phyloP scores from a whole-genome alignment of 2,797 vertebrate genomes.

The Poecilia wingei region DNA sequence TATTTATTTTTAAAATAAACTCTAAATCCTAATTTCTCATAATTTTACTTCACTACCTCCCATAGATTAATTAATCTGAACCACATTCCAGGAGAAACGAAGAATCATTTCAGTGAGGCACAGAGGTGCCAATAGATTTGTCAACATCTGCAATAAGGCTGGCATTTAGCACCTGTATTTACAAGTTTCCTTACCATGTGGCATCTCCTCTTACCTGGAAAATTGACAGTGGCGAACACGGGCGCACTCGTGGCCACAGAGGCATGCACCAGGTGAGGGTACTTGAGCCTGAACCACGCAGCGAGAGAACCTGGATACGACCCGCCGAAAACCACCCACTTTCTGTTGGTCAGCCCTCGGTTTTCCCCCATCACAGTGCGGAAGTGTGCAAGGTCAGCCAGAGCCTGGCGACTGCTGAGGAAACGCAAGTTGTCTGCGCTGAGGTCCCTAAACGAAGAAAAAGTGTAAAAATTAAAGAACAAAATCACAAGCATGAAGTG shows the following conservation, averaged over 20 bases:
- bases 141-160: neutral
- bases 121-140: neutral
- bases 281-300: slow-evolving; percentile 81
- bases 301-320: slow-evolving; percentile 81
- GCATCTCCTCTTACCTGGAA: slow-evolving; percentile 69
- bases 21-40: neutral
- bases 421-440: slow-evolving; percentile 68
- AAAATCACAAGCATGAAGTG: neutral
- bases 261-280: slow-evolving; percentile 76
- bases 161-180: neutral
- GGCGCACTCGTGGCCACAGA: slow-evolving; percentile 76
- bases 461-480: neutral
- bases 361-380: slow-evolving; percentile 40
- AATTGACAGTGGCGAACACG: slow-evolving; percentile 74
- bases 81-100: neutral
- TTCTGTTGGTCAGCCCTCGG: slow-evolving; percentile 58
- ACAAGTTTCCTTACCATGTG: neutral
- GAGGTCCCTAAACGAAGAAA: slow-evolving; percentile 65
- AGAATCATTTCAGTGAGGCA: neutral
- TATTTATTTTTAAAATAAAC: neutral
- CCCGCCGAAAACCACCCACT: slow-evolving; percentile 75
- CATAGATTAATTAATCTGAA: neutral
- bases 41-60: neutral
- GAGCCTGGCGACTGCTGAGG: slow-evolving; percentile 77
- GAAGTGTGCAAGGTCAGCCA: slow-evolving; percentile 80